Conservation (phyloP, 2,797 vertebrate genomes). For the Sebastes hubbsi region DNA sequence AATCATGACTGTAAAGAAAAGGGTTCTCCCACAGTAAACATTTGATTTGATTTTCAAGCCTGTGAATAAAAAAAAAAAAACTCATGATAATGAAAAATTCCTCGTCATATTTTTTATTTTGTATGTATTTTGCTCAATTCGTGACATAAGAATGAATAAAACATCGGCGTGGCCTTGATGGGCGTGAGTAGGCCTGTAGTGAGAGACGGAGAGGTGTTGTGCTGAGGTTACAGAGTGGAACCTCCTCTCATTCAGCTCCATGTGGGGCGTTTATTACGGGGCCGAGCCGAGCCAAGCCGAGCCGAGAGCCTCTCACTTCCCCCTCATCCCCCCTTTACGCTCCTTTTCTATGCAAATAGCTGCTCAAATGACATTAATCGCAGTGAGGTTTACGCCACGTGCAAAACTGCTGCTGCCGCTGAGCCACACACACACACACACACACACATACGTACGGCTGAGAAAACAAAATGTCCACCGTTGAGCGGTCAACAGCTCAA, state of each 20-base stretch:
- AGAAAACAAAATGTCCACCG: constrained; percentile 80
- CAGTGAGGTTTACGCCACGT: constrained; percentile 56
- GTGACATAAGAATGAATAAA: not conserved
- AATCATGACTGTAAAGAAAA: not conserved
- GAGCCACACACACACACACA: not conserved
- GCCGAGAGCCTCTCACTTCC: not conserved
- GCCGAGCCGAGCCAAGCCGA: not conserved
- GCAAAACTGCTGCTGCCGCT: constrained; percentile 31
- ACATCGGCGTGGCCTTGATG: not conserved
- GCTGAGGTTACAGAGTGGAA: constrained; percentile 15
- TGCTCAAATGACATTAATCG: constrained; percentile 76
- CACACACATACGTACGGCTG: constrained; percentile 9
- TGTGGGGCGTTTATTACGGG: constrained; percentile 35
- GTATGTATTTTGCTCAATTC: not conserved
- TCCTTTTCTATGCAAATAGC: constrained; percentile 76
- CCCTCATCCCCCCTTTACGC: not conserved
- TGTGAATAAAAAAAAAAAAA: not conserved
- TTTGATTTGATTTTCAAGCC: not conserved
- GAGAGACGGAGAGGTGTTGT: not conserved
- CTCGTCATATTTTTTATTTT: not conserved
- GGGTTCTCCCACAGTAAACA: no score
- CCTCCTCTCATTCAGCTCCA: constrained; percentile 44
- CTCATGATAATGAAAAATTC: not conserved
- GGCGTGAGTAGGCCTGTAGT: not conserved
- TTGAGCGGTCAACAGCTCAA: constrained; percentile 68